phyloP scores from a whole-genome alignment of 2,113 vertebrate genomes.

The Talpa occidentalis region DNA sequence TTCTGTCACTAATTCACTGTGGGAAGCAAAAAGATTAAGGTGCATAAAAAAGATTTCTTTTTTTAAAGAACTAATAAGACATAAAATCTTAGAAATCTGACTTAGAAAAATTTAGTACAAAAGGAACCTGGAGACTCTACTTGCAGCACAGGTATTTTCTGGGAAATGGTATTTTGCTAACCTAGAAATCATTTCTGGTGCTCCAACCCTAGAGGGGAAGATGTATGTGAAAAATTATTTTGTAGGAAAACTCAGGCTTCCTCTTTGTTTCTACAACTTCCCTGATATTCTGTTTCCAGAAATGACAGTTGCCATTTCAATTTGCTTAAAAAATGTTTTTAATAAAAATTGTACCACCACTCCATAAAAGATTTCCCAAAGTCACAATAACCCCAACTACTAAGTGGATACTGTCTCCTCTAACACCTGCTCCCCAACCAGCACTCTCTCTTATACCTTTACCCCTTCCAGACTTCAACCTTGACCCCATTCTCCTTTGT shows the following conservation, averaged over 20 bases:
- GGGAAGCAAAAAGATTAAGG: background rate
- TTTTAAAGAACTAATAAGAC: conserved; percentile 3
- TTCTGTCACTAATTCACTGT: background rate
- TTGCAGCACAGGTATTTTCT: background rate
- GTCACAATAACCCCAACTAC: background rate
- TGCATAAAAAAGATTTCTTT: background rate
- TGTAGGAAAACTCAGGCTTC: conserved; percentile 12
- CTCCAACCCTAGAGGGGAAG: background rate
- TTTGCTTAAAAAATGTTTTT: background rate
- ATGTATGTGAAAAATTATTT: background rate
- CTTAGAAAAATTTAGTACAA: conserved; percentile 32
- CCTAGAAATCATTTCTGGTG: background rate
- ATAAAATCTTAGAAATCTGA: conserved; percentile 12
- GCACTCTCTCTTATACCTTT: background rate
- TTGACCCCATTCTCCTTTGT: background rate
- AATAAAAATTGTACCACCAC: conserved; percentile 32
- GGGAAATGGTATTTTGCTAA: background rate
- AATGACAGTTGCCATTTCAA: conserved; percentile 37
- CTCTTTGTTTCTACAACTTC: background rate
- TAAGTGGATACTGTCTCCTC: background rate
- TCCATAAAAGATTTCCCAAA: background rate
- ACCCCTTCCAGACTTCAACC: background rate
- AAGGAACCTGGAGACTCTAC: background rate
- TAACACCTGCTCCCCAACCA: background rate
- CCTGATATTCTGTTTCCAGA: background rate